Conservation (phyloP, 2,888 invertebrate genomes). For the Augiades crinisus region DNA sequence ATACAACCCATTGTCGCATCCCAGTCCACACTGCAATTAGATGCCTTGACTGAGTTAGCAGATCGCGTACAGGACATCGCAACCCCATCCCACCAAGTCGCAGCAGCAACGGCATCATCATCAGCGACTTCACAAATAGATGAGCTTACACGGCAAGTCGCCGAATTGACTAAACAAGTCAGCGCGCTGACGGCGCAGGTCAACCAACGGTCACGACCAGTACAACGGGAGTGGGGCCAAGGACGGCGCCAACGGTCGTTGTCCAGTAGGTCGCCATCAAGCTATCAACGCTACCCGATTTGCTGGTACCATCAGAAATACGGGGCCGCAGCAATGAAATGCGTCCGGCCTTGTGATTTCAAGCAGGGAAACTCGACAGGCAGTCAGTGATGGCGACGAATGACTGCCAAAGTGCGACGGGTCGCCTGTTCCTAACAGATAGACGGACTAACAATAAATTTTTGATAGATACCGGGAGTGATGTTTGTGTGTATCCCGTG, state of each 20-base stretch:
- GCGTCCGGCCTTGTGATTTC: conserved; percentile 21
- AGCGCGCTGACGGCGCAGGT: too few relatives aligned
- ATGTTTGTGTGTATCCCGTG: background rate
- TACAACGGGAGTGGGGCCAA: too few relatives aligned
- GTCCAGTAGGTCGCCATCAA: conserved; percentile 28
- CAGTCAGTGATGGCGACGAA: background rate
- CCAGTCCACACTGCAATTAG: background rate
- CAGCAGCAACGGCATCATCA: too few relatives aligned
- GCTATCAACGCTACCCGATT: conserved; percentile 18
- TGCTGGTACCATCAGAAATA: conserved; percentile 34
- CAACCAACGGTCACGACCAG: too few relatives aligned
- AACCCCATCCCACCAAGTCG: too few relatives aligned
- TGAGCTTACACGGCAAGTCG: too few relatives aligned
- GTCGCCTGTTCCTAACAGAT: background rate
- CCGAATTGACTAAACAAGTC: too few relatives aligned
- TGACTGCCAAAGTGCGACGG: background rate
- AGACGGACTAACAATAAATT: background rate
- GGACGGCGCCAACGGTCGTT: too few relatives aligned
- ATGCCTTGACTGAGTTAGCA: background rate
- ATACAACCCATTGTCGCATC: background rate
- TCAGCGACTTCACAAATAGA: too few relatives aligned
- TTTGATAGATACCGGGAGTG: background rate
- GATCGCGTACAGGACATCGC: background rate
- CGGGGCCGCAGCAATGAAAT: conserved; percentile 17
- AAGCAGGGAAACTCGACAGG: background rate